Conservation (phyloP, 2,797 vertebrate genomes). For the Hirundo rustica region DNA sequence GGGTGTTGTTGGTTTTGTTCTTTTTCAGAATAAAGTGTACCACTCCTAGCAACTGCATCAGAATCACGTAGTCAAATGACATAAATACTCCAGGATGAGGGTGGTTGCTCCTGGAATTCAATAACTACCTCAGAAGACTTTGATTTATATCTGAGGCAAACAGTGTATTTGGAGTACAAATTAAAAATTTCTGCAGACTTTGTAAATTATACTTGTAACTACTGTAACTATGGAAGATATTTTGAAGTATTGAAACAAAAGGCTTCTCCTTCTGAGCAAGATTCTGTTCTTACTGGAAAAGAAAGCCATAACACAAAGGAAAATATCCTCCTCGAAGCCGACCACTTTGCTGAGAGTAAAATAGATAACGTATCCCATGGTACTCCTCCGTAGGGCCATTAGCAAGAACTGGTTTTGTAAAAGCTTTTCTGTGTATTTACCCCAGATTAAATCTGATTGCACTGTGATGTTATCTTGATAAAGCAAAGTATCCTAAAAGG, state of each 20-base stretch:
- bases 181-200: not conserved
- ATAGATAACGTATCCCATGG: not conserved
- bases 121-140: not conserved
- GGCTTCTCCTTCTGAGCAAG: not conserved
- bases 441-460: not conserved
- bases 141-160: not conserved
- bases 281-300: not conserved
- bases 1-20: not conserved
- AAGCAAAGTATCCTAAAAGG: not conserved
- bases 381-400: not conserved
- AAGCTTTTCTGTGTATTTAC: not conserved
- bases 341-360: not conserved
- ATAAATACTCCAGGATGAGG: not conserved
- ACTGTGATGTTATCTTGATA: not conserved
- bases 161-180: not conserved
- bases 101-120: not conserved
- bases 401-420: conserved; percentile 1
- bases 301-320: not conserved
- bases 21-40: not conserved
- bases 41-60: not conserved
- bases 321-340: not conserved
- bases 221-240: not conserved
- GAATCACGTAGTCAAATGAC: not conserved
- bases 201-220: not conserved
- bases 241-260: not conserved